A percentile compares a stretch with the other conserved stretches of the same genome.
Evolutionary conservation across 2,113 vertebrate genomes (phyloP).

Genomic region (Strix uralensis): DNA sequence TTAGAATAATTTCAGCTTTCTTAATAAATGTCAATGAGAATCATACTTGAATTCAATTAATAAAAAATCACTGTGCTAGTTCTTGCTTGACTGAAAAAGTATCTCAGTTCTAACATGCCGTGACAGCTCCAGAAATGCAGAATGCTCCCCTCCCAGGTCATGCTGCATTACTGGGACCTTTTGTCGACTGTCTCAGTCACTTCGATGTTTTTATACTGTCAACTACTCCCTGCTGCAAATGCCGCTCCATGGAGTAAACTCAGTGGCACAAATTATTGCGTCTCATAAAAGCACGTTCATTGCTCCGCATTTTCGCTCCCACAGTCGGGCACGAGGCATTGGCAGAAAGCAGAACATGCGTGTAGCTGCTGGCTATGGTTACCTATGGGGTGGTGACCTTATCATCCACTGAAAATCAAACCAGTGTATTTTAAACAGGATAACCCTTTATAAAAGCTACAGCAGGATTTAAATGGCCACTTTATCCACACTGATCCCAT

Average conservation of each 20-base stretch:
- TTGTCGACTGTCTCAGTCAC: not conserved
- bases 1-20: not conserved
- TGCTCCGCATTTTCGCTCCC: fast-evolving
- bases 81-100: not conserved
- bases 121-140: not conserved
- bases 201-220: not conserved
- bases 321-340: not conserved
- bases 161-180: not conserved
- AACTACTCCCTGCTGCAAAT: not conserved
- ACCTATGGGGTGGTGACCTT: not conserved
- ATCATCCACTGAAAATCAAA: not conserved
- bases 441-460: not conserved
- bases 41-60: not conserved
- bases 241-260: not conserved
- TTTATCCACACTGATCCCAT: not conserved
- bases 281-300: not conserved
- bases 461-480: not conserved
- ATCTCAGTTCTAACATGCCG: not conserved
- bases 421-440: not conserved
- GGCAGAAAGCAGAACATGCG: not conserved
- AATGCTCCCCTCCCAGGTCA: not conserved
- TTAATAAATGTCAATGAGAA: not conserved
- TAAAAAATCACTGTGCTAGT: not conserved
- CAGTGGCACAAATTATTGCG: not conserved
- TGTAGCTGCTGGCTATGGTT: not conserved